These are phyloP conservation scores for Bombus picipes DNA, from an alignment of 1,140 invertebrate genomes.

Conservation along the genomic window DNA sequence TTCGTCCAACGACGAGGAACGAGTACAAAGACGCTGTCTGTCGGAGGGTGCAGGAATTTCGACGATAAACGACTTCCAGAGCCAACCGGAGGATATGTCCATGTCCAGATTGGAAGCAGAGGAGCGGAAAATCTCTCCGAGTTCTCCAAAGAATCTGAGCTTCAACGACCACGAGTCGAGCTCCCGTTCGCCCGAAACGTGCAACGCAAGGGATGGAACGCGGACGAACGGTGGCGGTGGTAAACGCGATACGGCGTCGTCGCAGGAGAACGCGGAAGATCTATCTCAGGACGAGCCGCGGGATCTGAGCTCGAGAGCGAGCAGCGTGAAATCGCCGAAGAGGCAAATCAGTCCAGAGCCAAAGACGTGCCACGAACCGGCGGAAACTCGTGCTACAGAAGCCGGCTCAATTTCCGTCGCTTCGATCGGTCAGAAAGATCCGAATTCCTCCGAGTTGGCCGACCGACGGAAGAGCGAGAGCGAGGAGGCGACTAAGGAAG, in stretches of 20 bases:
- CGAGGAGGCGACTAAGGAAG: conserved; percentile 41
- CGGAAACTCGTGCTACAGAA: conserved; percentile 32
- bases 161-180: conserved; percentile 62
- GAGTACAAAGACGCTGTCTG: conserved; percentile 48
- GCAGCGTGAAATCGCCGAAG: conserved; percentile 72
- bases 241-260: conserved; percentile 36
- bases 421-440: conserved; percentile 20
- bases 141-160: conserved; percentile 59
- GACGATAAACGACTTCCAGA: conserved; percentile 79
- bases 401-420: conserved; percentile 21
- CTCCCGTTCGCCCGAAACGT: conserved; percentile 61
- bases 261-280: conserved; percentile 56
- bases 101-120: conserved; percentile 80
- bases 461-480: conserved; percentile 41
- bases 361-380: conserved; percentile 65
- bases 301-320: conserved; percentile 79
- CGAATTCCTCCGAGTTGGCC: conserved; percentile 25
- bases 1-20: conserved; percentile 85
- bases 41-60: conserved; percentile 31
- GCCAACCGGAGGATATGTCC: conserved; percentile 85
- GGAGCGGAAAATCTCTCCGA: conserved; percentile 71
- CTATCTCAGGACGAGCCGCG: conserved; percentile 76
- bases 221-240: not conserved
- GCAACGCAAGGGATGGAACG: conserved; percentile 38
- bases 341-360: conserved; percentile 71